Conservation (phyloP, 2,113 vertebrate species). For the Tonatia bakeri region DNA sequence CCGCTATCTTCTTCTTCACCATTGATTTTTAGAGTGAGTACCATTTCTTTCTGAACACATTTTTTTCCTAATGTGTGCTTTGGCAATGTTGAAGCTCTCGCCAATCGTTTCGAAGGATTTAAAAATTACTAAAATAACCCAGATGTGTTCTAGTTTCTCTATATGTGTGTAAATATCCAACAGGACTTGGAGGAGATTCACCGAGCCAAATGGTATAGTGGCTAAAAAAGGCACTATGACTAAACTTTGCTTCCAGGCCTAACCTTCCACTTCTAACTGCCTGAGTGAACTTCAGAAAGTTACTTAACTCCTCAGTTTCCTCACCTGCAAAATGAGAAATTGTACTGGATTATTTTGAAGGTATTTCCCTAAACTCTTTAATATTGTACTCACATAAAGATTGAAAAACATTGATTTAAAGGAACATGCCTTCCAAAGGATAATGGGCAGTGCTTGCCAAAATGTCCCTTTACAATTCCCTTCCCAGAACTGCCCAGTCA, state of each 20-base stretch:
- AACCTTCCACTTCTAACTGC: neutral
- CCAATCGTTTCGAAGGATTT: neutral
- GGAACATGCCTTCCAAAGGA: neutral
- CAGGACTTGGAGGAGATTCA: neutral
- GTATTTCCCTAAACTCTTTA: neutral
- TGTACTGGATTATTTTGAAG: neutral
- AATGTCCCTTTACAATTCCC: neutral
- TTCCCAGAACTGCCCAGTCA: neutral
- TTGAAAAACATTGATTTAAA: neutral
- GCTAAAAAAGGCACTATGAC: neutral
- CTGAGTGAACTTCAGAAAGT: neutral
- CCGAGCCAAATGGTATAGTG: neutral
- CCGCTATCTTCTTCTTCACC: neutral
- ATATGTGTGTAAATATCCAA: neutral
- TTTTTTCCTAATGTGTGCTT: neutral
- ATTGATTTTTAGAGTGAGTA: constrained; percentile 51
- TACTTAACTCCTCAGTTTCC: neutral
- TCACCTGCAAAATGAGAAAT: neutral
- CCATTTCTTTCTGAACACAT: neutral
- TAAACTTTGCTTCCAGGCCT: neutral
- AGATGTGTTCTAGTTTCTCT: neutral
- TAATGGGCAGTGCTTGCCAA: neutral
- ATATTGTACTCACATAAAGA: neutral
- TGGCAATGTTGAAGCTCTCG: neutral
- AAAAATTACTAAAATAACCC: neutral